Percentiles rank a stretch among this genome's conserved stretches.
These are phyloP conservation scores for Sitophilus oryzae DNA, from an alignment of 1,140 invertebrate genomes.

Conservation along the genomic window DNA sequence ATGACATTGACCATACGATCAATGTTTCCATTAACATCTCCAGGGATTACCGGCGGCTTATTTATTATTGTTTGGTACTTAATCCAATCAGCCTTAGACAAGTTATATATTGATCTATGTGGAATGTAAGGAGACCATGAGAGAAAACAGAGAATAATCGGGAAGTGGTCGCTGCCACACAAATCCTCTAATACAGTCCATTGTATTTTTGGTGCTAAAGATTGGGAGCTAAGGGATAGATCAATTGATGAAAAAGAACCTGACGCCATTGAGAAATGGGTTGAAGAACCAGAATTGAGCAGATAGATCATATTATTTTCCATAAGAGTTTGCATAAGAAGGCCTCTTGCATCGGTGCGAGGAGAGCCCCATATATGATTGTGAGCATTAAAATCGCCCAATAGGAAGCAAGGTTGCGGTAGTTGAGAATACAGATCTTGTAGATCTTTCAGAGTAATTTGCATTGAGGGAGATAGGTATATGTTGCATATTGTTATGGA, in stretches of 20 bases:
- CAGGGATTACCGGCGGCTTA: too few species aligned
- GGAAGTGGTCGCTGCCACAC: neutral
- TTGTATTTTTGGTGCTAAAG: neutral
- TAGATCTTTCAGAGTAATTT: too few species aligned
- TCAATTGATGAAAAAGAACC: neutral
- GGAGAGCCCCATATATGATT: neutral
- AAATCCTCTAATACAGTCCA: too few species aligned
- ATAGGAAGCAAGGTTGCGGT: neutral
- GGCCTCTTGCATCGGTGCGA: neutral
- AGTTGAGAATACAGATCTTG: too few species aligned
- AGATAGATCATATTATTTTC: neutral
- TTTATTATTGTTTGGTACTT: neutral
- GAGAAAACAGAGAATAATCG: neutral
- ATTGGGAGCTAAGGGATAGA: neutral
- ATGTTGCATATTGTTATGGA: too few species aligned
- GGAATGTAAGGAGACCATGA: neutral
- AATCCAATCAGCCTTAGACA: neutral
- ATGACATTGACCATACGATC: too few species aligned
- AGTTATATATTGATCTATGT: neutral
- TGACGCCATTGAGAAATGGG: neutral
- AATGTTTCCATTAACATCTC: too few species aligned
- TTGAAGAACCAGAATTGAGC: neutral
- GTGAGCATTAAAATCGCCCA: neutral
- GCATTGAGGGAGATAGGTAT: too few species aligned
- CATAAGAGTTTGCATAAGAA: neutral